Base-by-base conservation (phyloP, 2,113 vertebrate genomes). In the Equus przewalskii region DNA sequence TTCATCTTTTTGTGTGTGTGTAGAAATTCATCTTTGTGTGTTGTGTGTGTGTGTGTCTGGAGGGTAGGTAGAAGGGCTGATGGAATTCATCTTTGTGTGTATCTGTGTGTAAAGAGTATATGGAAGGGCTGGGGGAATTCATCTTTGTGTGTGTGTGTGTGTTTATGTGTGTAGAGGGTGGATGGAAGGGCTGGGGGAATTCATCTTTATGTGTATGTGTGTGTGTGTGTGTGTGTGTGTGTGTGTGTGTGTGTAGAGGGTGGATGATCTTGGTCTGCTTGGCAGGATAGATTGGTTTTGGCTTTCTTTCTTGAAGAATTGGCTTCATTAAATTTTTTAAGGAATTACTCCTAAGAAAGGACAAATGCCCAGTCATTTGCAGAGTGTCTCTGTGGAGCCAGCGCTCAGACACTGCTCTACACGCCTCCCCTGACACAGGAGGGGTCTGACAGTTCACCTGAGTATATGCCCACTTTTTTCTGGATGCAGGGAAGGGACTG, bases 381-480 rank as follows among this genome's bases (percentile, higher is more conserved):
- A 78, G 79, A 95, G 36, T 81, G 86, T 75, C 28, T 9, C 1
- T 54, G 75, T 30, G 19, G 73, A 95, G 95, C 72, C 93, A 91
- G 51, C 1, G 0, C 69, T 67, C 81, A 69, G 41, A 69, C 67
- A 33, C 30, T 60, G 36, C 67, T 85, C 54, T 54, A 28, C 21
- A 83, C 46, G 8, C 28, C 30, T n/a, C 46, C 56, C 0, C 44
- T 62, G 79, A 89, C 54, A 62, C 41, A 87, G 89, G 82, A 79
- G 64, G 89, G 69, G 73, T 89, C 92, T 83, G 62, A 79, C 91
- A 95, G n/a, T 96, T 86, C 89, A 81, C 91, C 86, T 97, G 87
- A 97, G 87, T 64, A 87, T 46, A 46, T 26, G 7, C 16, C 16
- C 65, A 67, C 64, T 81, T 65, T 85, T n/a, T 56, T 83, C 44